A percentile compares a stretch with the other conserved stretches of the same genome.
Conservation (phyloP, 2,113 vertebrate genomes). For the Zapornia atra region DNA sequence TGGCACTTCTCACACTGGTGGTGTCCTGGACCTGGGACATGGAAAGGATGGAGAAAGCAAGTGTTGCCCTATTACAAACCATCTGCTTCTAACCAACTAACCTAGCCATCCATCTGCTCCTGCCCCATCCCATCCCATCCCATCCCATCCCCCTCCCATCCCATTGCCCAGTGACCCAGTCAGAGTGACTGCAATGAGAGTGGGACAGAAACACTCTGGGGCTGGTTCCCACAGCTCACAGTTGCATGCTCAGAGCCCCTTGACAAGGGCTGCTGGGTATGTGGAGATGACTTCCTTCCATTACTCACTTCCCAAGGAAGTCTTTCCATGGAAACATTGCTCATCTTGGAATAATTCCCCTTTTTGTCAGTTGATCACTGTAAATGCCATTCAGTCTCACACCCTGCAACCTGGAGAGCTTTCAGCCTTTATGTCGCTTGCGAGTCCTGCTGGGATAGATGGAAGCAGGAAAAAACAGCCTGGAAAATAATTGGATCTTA, state of each 20-base stretch:
- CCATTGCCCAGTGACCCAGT: accelerated
- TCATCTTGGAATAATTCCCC: not conserved
- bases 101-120: not conserved
- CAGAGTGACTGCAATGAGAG: not conserved
- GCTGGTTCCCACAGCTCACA: not conserved
- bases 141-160: too few species aligned
- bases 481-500: slow-evolving; percentile 17
- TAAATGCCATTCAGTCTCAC: not conserved
- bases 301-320: slow-evolving; percentile 39
- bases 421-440: not conserved
- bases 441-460: not conserved
- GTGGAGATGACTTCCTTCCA: not conserved
- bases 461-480: slow-evolving; percentile 57
- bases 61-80: not conserved
- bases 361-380: not conserved
- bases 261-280: accelerated
- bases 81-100: not conserved
- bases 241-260: not conserved
- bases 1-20: not conserved
- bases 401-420: not conserved
- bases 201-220: accelerated
- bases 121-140: too few species aligned
- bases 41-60: not conserved
- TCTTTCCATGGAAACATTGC: not conserved
- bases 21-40: accelerated